Evolutionary conservation across 1,140 invertebrate genomes (phyloP).

Genomic region (Proctacanthus coquilletti): DNA sequence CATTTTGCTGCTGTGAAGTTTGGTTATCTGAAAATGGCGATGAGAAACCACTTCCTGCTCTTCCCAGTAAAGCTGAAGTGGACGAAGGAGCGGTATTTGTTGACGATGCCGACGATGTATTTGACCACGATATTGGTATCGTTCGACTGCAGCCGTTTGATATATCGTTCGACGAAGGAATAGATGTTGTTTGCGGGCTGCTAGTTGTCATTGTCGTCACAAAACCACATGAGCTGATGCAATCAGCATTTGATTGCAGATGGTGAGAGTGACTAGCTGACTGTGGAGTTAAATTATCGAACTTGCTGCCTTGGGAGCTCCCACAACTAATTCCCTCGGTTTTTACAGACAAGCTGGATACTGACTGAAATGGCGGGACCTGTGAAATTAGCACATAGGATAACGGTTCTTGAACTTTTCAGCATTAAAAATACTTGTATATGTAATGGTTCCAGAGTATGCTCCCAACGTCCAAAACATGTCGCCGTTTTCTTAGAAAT

Average conservation of each 20-base stretch:
- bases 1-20: too few relatives aligned
- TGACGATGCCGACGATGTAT: background rate
- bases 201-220: background rate
- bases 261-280: background rate
- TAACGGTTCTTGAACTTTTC: too few relatives aligned
- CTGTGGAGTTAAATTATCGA: background rate
- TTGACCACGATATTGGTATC: background rate
- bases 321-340: background rate
- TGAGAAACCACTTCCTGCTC: too few relatives aligned
- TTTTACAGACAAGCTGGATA: background rate
- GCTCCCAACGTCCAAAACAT: slow-evolving; percentile 1
- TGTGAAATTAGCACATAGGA: too few relatives aligned
- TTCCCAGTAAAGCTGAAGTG: background rate
- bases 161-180: background rate
- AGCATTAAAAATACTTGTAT: too few relatives aligned
- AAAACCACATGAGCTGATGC: background rate
- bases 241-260: background rate
- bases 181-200: background rate
- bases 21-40: too few relatives aligned
- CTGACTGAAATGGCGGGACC: background rate
- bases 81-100: background rate
- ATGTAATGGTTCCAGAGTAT: background rate
- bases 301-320: background rate
- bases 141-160: background rate
- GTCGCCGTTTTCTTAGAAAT: background rate